Evolutionary conservation across 2,888 invertebrate species (phyloP).

Genomic region (Conistra vaccinii): DNA sequence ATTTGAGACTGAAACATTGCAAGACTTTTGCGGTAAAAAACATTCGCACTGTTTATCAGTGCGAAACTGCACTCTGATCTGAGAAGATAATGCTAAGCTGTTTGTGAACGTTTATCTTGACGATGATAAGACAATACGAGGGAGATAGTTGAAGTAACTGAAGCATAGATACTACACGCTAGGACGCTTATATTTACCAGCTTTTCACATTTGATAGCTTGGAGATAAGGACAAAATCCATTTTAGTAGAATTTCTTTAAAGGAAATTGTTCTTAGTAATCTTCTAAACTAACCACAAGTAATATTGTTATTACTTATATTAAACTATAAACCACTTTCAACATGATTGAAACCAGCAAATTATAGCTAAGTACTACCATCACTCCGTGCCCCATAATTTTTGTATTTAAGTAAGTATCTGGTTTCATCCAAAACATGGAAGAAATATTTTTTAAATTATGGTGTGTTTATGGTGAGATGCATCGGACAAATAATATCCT

Average conservation of each 20-base stretch:
- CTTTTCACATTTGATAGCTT: background rate
- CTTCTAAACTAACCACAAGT: background rate
- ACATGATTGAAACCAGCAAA: background rate
- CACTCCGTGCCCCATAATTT: too few species aligned
- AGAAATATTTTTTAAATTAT: too few species aligned
- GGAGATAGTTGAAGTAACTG: constrained; percentile 23
- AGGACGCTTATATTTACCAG: background rate
- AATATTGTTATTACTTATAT: background rate
- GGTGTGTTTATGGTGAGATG: too few species aligned
- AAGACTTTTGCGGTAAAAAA: background rate
- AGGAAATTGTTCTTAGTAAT: background rate
- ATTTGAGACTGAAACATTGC: background rate
- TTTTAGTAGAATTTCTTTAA: too few species aligned
- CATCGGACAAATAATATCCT: too few species aligned
- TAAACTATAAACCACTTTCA: background rate
- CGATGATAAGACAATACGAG: constrained; percentile 38
- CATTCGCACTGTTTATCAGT: background rate
- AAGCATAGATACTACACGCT: constrained; percentile 14
- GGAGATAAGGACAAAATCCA: background rate
- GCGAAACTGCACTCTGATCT: constrained; percentile 16
- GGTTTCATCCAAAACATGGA: too few species aligned
- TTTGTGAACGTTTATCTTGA: constrained; percentile 43
- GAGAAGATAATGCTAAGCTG: constrained; percentile 43
- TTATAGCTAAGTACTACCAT: background rate
- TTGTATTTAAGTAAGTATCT: too few species aligned